Conservation (phyloP, 2,888 invertebrate genomes). For the Theristus sp. region DNA sequence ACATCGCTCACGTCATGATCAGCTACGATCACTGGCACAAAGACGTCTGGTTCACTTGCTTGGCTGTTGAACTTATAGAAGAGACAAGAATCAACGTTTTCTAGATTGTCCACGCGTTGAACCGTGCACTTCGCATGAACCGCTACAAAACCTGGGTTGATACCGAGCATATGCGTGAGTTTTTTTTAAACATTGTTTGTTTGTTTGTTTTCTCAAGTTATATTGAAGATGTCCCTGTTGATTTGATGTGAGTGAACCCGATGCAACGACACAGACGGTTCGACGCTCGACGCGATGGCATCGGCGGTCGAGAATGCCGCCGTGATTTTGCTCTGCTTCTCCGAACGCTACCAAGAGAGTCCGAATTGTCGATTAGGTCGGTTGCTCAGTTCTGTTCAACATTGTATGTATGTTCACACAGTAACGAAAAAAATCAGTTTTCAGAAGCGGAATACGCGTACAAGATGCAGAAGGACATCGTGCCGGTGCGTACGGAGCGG, state of each 20-base stretch:
- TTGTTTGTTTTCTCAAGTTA: too few species aligned
- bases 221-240: too few species aligned
- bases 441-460: background rate
- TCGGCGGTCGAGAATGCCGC: background rate
- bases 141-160: background rate
- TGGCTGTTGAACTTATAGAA: background rate
- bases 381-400: background rate
- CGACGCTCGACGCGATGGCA: background rate
- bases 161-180: background rate
- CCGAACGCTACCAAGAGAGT: background rate
- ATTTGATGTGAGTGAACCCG: too few species aligned
- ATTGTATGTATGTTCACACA: background rate
- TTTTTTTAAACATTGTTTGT: too few species aligned
- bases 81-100: background rate
- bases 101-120: background rate
- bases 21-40: background rate
- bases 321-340: background rate
- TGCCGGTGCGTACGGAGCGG: background rate
- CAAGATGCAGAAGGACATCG: background rate
- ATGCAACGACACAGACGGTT: background rate
- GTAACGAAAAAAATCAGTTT: background rate
- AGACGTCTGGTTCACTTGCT: background rate
- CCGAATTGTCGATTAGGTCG: background rate
- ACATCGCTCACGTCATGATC: background rate
- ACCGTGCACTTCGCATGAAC: background rate